Evolutionary conservation across 92 coral and sea anemone genomes (phyloP), one percentile per base, ranked within the genome.

Genomic region (Bergia sp.): DNA sequence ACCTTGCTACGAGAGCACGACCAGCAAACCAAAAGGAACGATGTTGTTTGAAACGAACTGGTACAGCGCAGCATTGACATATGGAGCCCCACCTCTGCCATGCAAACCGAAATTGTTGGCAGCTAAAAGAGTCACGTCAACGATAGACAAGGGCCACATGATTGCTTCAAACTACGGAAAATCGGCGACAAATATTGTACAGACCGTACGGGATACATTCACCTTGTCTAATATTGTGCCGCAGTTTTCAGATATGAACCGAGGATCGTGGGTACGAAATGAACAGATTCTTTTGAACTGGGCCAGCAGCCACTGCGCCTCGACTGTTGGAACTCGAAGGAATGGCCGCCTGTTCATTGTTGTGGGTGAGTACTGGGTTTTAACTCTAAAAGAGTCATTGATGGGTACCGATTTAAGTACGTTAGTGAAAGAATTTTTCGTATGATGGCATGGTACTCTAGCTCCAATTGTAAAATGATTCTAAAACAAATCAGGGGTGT

Each of bases 121-220:
- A 29, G 29, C 29, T 29, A 50, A 50, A 11, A 50, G 11, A 50
- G 13, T 9, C 57, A 9, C 6, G 57, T 50, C 57, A 0, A 50
- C 77, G 2, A 43, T 77, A 77, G 58, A 77, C 61, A 77, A 18
- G 37, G 81, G 81, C 23, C 81, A 77, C 23, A 9, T 77, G 36
- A 77, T 77, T 8, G 81, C 81, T 43, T 41, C 81, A 18, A 77
- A 43, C 23, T 77, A 77, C 39, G 81, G 81, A 77, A 77, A 43
- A 77, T n/a, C 81, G n/a, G 81, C 81, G 37, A 43, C 43, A 44
- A 44, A 43, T 10, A 0, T 3, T 3, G 5, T 1, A 7, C 37
- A 5, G 58, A 77, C 37, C 5, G 23, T 77, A 41, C n/a, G 23
- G 6, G 61, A 45, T 47, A 77, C 81, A 43, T 77, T 77, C 43